phyloP scores from a whole-genome alignment of 2,888 invertebrate species.

The Saturnia pavonia region DNA sequence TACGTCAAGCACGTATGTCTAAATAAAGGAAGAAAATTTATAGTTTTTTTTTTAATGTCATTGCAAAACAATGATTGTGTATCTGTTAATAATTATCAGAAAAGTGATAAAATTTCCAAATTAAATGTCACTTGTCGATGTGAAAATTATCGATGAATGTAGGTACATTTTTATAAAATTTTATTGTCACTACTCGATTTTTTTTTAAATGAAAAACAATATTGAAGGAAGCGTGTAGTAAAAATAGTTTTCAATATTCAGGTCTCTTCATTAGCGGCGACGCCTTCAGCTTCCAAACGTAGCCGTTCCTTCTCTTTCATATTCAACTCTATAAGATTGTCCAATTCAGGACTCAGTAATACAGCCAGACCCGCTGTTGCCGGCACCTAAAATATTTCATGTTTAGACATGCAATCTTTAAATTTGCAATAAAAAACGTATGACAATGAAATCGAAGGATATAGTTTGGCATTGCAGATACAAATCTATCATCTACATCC shows the following conservation, averaged over 20 bases:
- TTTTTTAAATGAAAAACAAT: background rate
- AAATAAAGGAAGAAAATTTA: background rate
- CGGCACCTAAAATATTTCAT: conserved; percentile 49
- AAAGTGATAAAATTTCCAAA: background rate
- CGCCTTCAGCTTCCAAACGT: conserved; percentile 44
- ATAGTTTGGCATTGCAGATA: too few species aligned
- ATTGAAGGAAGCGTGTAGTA: background rate
- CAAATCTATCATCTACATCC: too few species aligned
- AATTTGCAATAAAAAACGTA: too few species aligned
- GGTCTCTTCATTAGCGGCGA: conserved; percentile 23
- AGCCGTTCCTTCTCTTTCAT: conserved; percentile 56
- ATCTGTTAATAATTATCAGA: background rate
- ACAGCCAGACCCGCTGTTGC: conserved; percentile 60
- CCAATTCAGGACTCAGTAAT: conserved; percentile 68
- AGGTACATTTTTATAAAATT: background rate
- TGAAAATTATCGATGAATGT: background rate
- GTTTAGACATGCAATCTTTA: background rate
- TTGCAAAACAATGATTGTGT: background rate
- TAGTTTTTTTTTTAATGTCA: background rate
- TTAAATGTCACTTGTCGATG: background rate
- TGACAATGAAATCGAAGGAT: too few species aligned
- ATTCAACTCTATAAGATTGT: conserved; percentile 64
- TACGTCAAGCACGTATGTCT: background rate
- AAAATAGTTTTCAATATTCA: background rate
- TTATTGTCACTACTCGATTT: too few species aligned